Evolutionary conservation across 2,888 invertebrate genomes (phyloP), one percentile per base, ranked within the genome.

Genomic region (Anagyrus pseudococci): DNA sequence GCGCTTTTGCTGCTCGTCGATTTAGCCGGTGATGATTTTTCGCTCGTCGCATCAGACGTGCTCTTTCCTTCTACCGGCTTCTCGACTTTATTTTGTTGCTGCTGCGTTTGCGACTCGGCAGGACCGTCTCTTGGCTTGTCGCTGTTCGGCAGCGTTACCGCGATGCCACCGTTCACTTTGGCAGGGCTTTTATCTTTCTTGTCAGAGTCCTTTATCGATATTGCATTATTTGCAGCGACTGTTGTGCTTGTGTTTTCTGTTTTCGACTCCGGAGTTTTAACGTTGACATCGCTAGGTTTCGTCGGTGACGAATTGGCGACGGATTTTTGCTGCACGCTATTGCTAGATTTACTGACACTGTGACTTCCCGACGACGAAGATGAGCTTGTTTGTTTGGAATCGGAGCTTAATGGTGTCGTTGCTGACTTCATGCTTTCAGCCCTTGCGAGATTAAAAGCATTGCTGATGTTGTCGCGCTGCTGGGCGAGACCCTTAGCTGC

Each of bases 391-490:
- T 47, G 13, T 6, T 26, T 37, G 15, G 20, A n/a, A 17, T 13
- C 15, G 4, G 17, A 17, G 20, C 15, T 19, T n/a, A n/a, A n/a
- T n/a, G n/a, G n/a, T n/a, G n/a, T n/a, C n/a, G n/a, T 29, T 29
- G 29, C 6, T 10, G 58, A 47, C 19, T 66, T 66, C 10, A 25
- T 26, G 4, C 23, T 66, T 22, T 69, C 72, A 15, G 69, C 69
- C 54, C 73, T 75, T 13, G 75, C 74, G 4, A 77, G 64, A 67
- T 77, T 75, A 49, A 73, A 77, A 29, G 70, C 72, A 25, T 70
- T 26, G 19, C 23, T n/a, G 17, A 15, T 43, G 43, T 17, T 1
- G 43, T 43, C 20, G 47, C 20, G 47, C 47, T 43, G 43, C n/a
- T 73, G 72, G 1, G 25, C 29, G 58, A 59, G 17, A 56, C 58